These are phyloP conservation scores for Platysteira castanea DNA, from an alignment of 2,113 vertebrate genomes.

Conservation along the genomic window DNA sequence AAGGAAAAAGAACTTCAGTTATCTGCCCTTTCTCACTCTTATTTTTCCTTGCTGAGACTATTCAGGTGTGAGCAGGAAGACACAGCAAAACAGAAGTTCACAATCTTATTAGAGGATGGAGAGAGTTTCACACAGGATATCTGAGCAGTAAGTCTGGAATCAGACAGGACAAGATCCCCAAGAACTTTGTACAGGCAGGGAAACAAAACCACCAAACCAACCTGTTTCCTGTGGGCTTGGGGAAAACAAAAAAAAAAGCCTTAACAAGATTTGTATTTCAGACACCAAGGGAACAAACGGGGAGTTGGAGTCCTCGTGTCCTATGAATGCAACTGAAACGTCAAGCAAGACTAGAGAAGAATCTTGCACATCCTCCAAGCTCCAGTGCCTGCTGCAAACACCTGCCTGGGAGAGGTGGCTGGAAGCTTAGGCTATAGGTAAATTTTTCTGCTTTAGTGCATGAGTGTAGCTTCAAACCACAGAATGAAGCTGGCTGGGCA, in stretches of 20 bases:
- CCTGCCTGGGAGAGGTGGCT: background rate
- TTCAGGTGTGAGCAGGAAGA: background rate
- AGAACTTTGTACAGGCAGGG: background rate
- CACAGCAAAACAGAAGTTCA: background rate
- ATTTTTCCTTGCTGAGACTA: background rate
- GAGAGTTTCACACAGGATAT: background rate
- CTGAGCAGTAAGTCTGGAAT: background rate
- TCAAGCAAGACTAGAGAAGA: background rate
- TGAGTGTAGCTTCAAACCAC: background rate
- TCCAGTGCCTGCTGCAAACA: background rate
- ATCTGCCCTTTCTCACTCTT: background rate
- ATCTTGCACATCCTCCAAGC: background rate
- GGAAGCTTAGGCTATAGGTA: background rate
- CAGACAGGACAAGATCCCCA: background rate
- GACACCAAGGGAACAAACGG: background rate
- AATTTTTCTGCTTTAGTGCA: background rate
- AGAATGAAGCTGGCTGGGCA: background rate
- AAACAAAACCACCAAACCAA: background rate
- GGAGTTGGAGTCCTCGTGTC: background rate
- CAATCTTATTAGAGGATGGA: background rate
- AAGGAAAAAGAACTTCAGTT: background rate
- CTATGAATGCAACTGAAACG: background rate
- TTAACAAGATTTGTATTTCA: background rate
- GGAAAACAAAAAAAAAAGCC: background rate
- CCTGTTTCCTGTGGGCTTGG: background rate